These are phyloP conservation scores for Baronia brevicornis DNA, from an alignment of 2,888 invertebrate genomes.

Conservation along the genomic window DNA sequence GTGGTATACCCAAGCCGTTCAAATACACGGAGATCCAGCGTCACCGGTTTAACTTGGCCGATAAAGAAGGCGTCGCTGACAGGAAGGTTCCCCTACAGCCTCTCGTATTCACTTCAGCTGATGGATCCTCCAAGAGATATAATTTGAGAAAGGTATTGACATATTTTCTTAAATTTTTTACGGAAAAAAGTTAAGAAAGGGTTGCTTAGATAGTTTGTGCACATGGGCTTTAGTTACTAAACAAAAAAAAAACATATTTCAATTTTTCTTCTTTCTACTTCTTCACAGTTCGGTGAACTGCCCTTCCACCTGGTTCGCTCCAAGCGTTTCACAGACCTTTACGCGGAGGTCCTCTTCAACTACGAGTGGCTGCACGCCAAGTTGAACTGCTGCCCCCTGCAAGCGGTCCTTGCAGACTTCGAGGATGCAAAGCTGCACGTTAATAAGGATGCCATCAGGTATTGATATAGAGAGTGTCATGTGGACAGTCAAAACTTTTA, in stretches of 20 bases:
- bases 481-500: too few species aligned
- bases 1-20: constrained; percentile 95
- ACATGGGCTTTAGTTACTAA: too few species aligned
- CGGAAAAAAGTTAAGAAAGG: background rate
- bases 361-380: constrained; percentile 99
- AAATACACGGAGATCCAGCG: constrained; percentile 98
- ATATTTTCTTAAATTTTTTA: background rate
- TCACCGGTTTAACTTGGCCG: constrained; percentile 90
- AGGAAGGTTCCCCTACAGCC: constrained; percentile 97
- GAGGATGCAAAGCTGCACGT: constrained; percentile 92
- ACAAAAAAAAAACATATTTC: too few species aligned
- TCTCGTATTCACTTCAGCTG: constrained; percentile 91
- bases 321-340: constrained; percentile 91
- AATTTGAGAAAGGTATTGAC: constrained; percentile 93
- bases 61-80: constrained; percentile 92
- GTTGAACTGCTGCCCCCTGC: constrained; percentile 94
- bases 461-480: background rate
- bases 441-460: constrained; percentile 88
- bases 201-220: too few species aligned
- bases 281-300: constrained; percentile 89
- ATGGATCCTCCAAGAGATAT: constrained; percentile 91
- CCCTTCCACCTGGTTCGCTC: constrained; percentile 96
- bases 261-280: background rate
- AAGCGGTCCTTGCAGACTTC: constrained; percentile 95
- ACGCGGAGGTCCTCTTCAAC: constrained; percentile 95